Percentiles rank a stretch among this genome's conserved stretches.
Evolutionary conservation across 2,113 vertebrate species (phyloP).

Genomic region (Nibea albiflora): DNA sequence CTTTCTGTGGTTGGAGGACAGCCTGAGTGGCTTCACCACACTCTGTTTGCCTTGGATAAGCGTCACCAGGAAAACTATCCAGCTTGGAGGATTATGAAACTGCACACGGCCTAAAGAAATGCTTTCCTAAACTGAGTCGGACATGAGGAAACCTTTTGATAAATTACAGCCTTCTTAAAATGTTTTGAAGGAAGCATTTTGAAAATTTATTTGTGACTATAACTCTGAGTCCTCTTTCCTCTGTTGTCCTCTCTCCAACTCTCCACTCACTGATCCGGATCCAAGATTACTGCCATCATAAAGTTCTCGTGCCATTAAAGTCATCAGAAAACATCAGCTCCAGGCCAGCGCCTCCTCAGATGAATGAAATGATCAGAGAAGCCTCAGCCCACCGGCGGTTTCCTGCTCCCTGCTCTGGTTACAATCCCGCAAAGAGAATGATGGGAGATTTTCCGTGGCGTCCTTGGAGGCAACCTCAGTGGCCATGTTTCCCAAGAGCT

Average conservation of each 20-base stretch:
- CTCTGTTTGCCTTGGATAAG: slow-evolving; percentile 71
- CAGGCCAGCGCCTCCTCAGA: slow-evolving; percentile 22
- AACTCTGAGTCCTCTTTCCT: background rate
- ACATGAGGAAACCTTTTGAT: slow-evolving; percentile 5
- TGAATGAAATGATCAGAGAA: slow-evolving; percentile 50
- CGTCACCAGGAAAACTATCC: slow-evolving; percentile 44
- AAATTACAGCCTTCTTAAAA: slow-evolving; percentile 17
- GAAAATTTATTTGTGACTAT: slow-evolving; percentile 10
- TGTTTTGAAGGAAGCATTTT: slow-evolving; percentile 8
- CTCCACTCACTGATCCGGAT: slow-evolving; percentile 27
- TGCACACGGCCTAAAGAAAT: slow-evolving; percentile 24
- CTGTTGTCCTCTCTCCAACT: background rate
- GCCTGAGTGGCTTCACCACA: slow-evolving; percentile 71
- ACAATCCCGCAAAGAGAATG: slow-evolving; percentile 51
- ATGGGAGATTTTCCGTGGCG: slow-evolving; percentile 69
- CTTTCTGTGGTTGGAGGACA: slow-evolving; percentile 65
- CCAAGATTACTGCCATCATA: slow-evolving; percentile 6
- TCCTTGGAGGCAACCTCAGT: slow-evolving; percentile 64
- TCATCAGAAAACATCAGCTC: slow-evolving; percentile 29
- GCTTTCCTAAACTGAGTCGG: slow-evolving; percentile 4
- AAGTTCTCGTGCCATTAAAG: slow-evolving; percentile 44
- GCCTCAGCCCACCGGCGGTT: slow-evolving; percentile 56
- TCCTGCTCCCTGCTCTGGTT: slow-evolving; percentile 52
- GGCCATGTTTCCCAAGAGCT: slow-evolving; percentile 57
- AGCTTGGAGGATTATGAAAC: slow-evolving; percentile 41